Evolutionary conservation across 2,113 vertebrate genomes (phyloP).

Genomic region (Chaetodon auriga): DNA sequence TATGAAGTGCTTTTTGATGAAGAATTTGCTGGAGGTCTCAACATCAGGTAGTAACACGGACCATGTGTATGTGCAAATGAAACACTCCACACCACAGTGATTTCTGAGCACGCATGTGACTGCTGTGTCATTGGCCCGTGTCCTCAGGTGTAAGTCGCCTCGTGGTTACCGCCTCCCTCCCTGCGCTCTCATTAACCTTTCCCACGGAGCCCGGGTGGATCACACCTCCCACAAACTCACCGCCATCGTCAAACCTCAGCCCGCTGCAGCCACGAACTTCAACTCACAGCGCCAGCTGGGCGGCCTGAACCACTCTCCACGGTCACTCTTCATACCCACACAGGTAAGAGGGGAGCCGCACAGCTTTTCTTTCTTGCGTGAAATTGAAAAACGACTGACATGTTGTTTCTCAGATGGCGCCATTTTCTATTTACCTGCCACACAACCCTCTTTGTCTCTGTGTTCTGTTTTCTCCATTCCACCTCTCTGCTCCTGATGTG

Average conservation of each 20-base stretch:
- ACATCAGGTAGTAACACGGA: slow-evolving; percentile 88
- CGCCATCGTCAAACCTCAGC: slow-evolving; percentile 95
- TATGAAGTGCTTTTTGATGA: slow-evolving; percentile 98
- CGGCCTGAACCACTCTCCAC: slow-evolving; percentile 93
- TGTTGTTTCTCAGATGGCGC: background rate
- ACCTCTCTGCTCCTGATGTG: background rate
- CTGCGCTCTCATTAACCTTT: slow-evolving; percentile 96
- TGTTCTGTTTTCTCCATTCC: background rate
- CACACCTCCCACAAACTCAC: slow-evolving; percentile 90
- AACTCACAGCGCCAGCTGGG: slow-evolving; percentile 81
- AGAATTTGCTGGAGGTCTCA: slow-evolving; percentile 95
- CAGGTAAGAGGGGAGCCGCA: slow-evolving; percentile 83
- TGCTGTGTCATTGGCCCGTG: background rate
- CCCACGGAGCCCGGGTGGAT: slow-evolving; percentile 91
- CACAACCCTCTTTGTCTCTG: background rate
- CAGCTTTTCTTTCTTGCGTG: background rate
- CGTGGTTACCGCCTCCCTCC: slow-evolving; percentile 93
- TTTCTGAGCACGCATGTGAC: background rate
- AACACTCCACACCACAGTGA: background rate
- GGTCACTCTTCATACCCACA: slow-evolving; percentile 92
- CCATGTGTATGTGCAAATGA: background rate
- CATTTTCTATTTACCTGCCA: fast-evolving
- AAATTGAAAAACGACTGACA: background rate
- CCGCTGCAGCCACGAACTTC: slow-evolving; percentile 73
- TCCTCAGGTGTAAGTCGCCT: slow-evolving; percentile 87